phyloP scores from a whole-genome alignment of 2,113 vertebrate species.

The Rhinopomastus cyanomelas region DNA sequence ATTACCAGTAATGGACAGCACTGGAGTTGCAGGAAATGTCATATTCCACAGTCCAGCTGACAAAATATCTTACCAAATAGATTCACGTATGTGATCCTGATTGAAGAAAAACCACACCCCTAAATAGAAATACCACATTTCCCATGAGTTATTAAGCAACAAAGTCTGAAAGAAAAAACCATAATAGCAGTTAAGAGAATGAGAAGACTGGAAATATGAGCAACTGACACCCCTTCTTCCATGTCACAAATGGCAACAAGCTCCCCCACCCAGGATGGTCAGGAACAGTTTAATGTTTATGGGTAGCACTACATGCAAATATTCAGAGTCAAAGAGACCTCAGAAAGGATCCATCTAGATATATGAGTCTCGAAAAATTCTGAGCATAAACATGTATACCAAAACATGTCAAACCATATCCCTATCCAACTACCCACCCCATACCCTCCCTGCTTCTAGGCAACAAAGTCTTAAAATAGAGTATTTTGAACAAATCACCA shows the following conservation, averaged over 20 bases:
- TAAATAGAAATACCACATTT: not conserved
- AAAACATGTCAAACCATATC: not conserved
- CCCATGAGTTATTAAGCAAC: not conserved
- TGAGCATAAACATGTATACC: not conserved
- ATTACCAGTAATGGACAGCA: constrained; percentile 13
- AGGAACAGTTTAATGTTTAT: not conserved
- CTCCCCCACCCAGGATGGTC: not conserved
- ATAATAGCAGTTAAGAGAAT: not conserved
- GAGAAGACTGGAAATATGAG: not conserved
- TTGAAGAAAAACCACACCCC: not conserved
- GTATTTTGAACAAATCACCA: not conserved
- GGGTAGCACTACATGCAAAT: not conserved
- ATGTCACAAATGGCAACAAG: not conserved
- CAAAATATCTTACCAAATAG: not conserved
- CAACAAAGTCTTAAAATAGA: not conserved
- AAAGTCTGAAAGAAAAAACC: not conserved
- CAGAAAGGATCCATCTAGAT: not conserved
- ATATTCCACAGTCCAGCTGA: not conserved
- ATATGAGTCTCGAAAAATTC: not conserved
- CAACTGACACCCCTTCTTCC: not conserved
- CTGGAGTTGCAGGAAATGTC: not conserved
- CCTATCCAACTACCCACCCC: not conserved
- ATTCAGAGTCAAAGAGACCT: not conserved
- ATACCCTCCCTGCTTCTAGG: not conserved
- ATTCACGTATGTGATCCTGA: not conserved